A percentile compares a stretch with the other conserved stretches of the same genome.
Conservation (phyloP, 1,140 invertebrate species). For the Cherax quadricarinatus region DNA sequence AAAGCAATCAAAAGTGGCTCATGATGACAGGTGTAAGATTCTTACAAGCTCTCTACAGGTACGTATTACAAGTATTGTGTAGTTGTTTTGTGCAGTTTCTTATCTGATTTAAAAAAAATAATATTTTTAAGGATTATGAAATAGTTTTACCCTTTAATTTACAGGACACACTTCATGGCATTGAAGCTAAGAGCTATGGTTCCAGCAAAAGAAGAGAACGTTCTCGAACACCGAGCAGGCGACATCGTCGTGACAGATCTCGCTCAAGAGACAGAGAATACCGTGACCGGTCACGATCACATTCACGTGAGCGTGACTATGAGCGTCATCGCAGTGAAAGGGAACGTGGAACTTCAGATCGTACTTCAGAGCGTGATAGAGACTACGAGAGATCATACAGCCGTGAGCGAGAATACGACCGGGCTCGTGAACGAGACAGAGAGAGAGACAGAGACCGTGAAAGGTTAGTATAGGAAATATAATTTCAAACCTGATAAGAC, state of each 20-base stretch:
- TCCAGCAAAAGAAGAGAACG: slow-evolving; percentile 80
- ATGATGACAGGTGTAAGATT: slow-evolving; percentile 98
- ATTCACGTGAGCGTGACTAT: slow-evolving; percentile 85
- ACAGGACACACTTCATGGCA: slow-evolving; percentile 95
- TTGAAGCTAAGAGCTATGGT: slow-evolving; percentile 97
- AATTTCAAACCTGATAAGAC: too few relatives aligned
- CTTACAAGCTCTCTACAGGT: slow-evolving; percentile 91
- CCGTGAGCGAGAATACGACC: slow-evolving; percentile 79
- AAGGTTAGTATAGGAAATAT: slow-evolving; percentile 32
- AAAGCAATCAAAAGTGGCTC: slow-evolving; percentile 98
- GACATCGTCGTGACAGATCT: slow-evolving; percentile 76
- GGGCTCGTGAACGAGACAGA: slow-evolving; percentile 77
- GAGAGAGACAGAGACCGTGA: slow-evolving; percentile 75
- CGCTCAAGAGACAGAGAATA: slow-evolving; percentile 75
- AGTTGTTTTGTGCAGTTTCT: not conserved
- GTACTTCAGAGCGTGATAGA: slow-evolving; percentile 76
- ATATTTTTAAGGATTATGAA: not conserved
- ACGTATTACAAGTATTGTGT: slow-evolving; percentile 23
- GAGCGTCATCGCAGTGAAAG: slow-evolving; percentile 82
- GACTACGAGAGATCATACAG: slow-evolving; percentile 84
- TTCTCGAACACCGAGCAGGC: slow-evolving; percentile 75
- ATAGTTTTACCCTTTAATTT: not conserved
- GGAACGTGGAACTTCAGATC: slow-evolving; percentile 79
- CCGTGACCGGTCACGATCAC: slow-evolving; percentile 79
- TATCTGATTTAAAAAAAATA: not conserved